Percentiles rank a stretch among this genome's conserved stretches.
These are phyloP conservation scores for Acanthisitta chloris DNA, from an alignment of 2,113 vertebrate species.

Conservation along the genomic window DNA sequence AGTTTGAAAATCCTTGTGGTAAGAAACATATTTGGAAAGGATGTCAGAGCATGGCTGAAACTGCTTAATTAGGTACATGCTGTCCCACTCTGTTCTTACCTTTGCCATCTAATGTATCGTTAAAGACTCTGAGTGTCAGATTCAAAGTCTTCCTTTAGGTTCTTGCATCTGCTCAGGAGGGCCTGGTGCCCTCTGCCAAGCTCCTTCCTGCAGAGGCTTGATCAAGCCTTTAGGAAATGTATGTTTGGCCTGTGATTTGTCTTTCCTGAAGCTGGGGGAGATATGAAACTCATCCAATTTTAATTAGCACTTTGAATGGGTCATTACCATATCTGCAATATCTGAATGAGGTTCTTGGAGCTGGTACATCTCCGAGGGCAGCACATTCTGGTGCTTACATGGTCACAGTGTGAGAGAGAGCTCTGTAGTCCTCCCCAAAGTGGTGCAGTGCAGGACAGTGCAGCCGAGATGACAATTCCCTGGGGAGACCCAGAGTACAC, in stretches of 20 bases:
- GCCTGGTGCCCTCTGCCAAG: not conserved
- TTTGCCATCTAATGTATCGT: not conserved
- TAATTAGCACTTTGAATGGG: constrained; percentile 51
- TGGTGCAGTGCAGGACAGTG: not conserved
- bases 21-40: not conserved
- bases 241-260: constrained; percentile 23
- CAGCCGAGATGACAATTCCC: not conserved
- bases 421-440: not conserved
- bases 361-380: not conserved
- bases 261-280: not conserved
- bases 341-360: constrained; percentile 13
- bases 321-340: constrained; percentile 37
- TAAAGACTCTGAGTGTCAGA: not conserved
- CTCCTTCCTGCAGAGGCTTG: not conserved
- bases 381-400: not conserved
- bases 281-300: constrained; percentile 23
- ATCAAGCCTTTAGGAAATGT: constrained; percentile 30
- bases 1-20: not conserved
- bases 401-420: not conserved
- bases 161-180: not conserved
- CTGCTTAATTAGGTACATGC: not conserved
- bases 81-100: not conserved
- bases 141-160: constrained; percentile 4
- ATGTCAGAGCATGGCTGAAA: not conserved
- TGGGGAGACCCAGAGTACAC: not conserved